Percentiles rank a stretch among this genome's conserved stretches.
Evolutionary conservation across 2,888 invertebrate genomes (phyloP).

Genomic region (Nebria brevicollis): DNA sequence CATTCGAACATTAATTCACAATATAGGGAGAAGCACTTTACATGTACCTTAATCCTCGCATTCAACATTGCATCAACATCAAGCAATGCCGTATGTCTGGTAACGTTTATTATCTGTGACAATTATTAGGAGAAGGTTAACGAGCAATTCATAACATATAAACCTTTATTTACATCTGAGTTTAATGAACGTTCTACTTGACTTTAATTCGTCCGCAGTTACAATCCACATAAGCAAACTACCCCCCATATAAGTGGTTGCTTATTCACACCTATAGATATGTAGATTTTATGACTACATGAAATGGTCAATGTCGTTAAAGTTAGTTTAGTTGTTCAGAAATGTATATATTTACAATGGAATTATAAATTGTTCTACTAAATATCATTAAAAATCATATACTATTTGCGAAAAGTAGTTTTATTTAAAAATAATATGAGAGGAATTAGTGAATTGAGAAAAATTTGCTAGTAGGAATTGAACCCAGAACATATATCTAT

Average conservation of each 20-base stretch:
- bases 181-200: conserved; percentile 35
- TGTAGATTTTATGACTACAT: not conserved
- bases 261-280: not conserved
- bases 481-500: not conserved
- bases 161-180: conserved; percentile 33
- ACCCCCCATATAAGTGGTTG: not conserved
- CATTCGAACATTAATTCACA: not conserved
- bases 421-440: too few species aligned
- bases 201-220: conserved; percentile 12
- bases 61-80: not conserved
- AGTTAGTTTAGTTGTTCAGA: too few species aligned
- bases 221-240: not conserved
- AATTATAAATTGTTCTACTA: not conserved
- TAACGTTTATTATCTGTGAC: conserved; percentile 39
- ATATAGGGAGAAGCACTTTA: not conserved
- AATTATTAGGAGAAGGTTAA: conserved; percentile 41
- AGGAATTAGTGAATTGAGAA: too few species aligned
- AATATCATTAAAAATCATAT: too few species aligned
- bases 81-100: not conserved
- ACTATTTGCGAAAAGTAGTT: too few species aligned
- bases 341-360: too few species aligned
- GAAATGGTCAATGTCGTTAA: not conserved
- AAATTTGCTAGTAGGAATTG: too few species aligned
- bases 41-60: not conserved
- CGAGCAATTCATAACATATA: conserved; percentile 29